Conservation (phyloP, 2,113 vertebrate species). For the Oreamnos americanus region DNA sequence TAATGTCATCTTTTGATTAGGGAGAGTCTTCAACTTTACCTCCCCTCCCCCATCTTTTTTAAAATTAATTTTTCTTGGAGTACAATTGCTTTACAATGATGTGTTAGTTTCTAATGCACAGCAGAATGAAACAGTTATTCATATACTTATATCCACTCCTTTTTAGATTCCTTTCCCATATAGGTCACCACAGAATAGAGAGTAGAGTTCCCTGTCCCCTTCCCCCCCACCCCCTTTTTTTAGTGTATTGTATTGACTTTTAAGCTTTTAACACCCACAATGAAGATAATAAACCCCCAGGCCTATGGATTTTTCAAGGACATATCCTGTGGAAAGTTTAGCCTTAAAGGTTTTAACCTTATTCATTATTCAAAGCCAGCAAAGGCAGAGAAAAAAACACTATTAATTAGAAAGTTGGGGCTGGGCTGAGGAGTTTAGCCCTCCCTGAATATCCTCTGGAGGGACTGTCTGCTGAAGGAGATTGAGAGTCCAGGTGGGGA, state of each 20-base stretch:
- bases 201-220: background rate
- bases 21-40: background rate
- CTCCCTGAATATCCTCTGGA: background rate
- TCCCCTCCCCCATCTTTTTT: background rate
- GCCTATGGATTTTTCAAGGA: background rate
- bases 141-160: background rate
- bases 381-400: background rate
- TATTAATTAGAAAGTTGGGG: background rate
- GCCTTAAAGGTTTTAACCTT: background rate
- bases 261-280: background rate
- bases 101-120: background rate
- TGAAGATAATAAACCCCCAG: background rate
- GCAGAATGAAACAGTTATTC: background rate
- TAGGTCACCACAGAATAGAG: background rate
- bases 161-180: background rate
- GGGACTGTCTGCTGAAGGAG: background rate
- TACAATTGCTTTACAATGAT: background rate
- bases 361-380: background rate
- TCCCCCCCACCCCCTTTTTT: background rate
- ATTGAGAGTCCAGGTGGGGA: fast-evolving
- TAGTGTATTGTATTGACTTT: background rate
- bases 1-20: background rate
- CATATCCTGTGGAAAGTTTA: background rate
- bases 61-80: background rate
- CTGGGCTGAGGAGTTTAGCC: background rate